Conservation (phyloP, 1,140 invertebrate species). For the Magallana gigas region DNA sequence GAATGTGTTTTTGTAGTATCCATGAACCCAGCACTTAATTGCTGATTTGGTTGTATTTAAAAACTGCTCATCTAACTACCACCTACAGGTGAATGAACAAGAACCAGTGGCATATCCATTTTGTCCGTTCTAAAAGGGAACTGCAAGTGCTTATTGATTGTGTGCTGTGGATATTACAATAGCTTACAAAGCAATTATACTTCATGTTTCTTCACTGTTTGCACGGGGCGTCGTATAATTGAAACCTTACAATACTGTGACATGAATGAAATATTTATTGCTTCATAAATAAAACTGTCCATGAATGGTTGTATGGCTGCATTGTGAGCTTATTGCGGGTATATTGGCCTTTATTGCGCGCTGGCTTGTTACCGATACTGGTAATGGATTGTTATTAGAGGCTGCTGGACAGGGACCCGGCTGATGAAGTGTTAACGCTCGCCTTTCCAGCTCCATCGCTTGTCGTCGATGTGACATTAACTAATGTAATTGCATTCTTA, state of each 20-base stretch:
- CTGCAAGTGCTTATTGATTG: background rate
- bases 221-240: background rate
- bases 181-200: background rate
- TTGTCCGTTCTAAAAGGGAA: no score
- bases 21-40: no score
- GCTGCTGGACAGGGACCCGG: background rate
- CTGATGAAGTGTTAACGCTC: background rate
- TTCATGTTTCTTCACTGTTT: background rate
- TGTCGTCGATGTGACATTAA: background rate
- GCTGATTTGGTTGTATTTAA: no score
- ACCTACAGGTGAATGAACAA: no score
- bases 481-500: background rate
- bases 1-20: no score
- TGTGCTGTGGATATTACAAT: background rate
- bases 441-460: background rate
- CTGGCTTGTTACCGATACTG: background rate
- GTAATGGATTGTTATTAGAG: slow-evolving; percentile 13
- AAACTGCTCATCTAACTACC: no score
- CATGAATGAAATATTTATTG: background rate
- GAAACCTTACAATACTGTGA: background rate
- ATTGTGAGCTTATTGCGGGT: background rate
- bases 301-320: background rate
- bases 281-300: slow-evolving; percentile 11
- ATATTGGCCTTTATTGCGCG: slow-evolving; percentile 16
- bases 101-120: no score